Conservation (phyloP, 1,140 invertebrate species). For the Cotesia typhae region DNA sequence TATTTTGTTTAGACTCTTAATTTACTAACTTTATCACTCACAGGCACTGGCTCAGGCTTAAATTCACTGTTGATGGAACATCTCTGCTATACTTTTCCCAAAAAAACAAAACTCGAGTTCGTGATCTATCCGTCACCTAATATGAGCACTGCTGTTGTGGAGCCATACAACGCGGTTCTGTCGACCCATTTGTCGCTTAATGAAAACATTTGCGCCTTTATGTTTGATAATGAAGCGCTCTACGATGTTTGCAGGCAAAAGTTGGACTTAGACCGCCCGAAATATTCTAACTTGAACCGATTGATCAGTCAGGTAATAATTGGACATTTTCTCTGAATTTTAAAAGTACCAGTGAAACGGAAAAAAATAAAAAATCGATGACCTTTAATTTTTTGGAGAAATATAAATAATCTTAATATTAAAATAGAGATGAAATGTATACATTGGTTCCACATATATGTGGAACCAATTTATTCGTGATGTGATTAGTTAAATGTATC, state of each 20-base stretch:
- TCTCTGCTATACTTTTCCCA: slow-evolving; percentile 28
- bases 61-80: slow-evolving; percentile 81
- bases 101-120: slow-evolving; percentile 35
- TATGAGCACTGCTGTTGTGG: slow-evolving; percentile 72
- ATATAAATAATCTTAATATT: too few relatives aligned
- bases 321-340: too few relatives aligned
- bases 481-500: too few relatives aligned
- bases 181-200: slow-evolving; percentile 73
- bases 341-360: too few relatives aligned
- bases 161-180: slow-evolving; percentile 76
- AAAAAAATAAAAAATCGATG: too few relatives aligned
- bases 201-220: slow-evolving; percentile 73
- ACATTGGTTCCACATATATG: too few relatives aligned
- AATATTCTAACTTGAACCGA: slow-evolving; percentile 79
- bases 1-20: too few relatives aligned
- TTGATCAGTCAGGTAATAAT: slow-evolving; percentile 70
- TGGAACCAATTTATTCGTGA: too few relatives aligned
- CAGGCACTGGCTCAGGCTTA: slow-evolving; percentile 75
- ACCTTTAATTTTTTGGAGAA: too few relatives aligned
- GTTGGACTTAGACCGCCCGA: slow-evolving; percentile 75
- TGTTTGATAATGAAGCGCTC: slow-evolving; percentile 55
- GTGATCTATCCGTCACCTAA: slow-evolving; percentile 33
- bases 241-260: slow-evolving; percentile 54
- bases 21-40: too few relatives aligned
- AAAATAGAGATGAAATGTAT: too few relatives aligned